Evolutionary conservation across 2,113 vertebrate genomes (phyloP), one percentile per base, ranked within the genome.

Genomic region (Alethe diademata): DNA sequence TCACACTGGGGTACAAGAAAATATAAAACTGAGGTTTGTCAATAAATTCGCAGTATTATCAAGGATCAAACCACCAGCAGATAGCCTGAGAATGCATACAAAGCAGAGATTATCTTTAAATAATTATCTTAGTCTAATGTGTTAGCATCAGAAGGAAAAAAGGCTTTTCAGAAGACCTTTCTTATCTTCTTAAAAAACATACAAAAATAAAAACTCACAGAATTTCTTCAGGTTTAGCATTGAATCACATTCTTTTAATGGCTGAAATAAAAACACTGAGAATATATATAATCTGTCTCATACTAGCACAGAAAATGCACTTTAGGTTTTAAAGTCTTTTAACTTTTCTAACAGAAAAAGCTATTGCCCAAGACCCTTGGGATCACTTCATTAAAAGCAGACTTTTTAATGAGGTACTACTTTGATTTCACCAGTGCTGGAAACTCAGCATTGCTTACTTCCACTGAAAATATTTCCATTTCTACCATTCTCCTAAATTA

Each of bases 91-190:
- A 83, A 84, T 11, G 8, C 35, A 84, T 11, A 50, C n/a, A 64
- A 81, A 81, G 33, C 43, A 48, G 51, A 9, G 25, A 67, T n/a
- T 60, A 78, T 38, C 47, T 70, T 86, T 67, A 76, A 73, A 20
- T 22, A 45, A 74, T 66, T 92, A 80, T 72, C 69, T 54, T 78
- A 25, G 42, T 75, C 80, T 79, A 78, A 88, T 31, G 26, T 47
- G 45, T 19, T 93, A 47, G 38, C 74, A 60, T 67, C 47, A 93
- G 94, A 66, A 91, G 14, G 35, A 91, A 96, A 90, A 91, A 92
- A 61, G 6, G 19, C 38, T 95, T 95, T 94, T 93, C 78, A 95
- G 20, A 51, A 54, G 40, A 71, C 19, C 4, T 71, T 83, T 51
- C 25, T 66, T 93, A 83, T n/a, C 35, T 92, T 75, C 82, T 79